A percentile compares a stretch with the other conserved stretches of the same genome.
phyloP scores from a whole-genome alignment of 2,113 vertebrate species.

The Phalacrocorax brasilianus region DNA sequence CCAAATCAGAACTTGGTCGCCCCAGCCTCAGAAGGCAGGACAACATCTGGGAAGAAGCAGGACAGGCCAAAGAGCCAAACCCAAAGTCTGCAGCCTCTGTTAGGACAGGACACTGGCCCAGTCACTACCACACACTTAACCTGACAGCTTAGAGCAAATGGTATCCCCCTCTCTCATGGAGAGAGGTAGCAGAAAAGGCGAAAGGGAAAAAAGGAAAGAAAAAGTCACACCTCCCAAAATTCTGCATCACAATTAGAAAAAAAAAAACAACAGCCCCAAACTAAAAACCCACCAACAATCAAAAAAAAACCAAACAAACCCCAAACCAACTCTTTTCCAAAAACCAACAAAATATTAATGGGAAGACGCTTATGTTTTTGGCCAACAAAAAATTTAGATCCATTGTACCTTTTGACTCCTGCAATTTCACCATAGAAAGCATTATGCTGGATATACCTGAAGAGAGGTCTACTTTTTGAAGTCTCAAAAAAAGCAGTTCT shows the following conservation, averaged over 20 bases:
- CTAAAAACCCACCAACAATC: too few species aligned
- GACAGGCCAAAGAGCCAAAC: neutral
- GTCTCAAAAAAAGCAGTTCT: neutral
- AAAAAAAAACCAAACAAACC: too few species aligned
- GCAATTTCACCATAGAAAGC: neutral
- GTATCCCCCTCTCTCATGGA: neutral
- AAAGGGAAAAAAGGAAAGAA: neutral
- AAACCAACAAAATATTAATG: neutral
- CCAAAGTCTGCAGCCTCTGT: neutral
- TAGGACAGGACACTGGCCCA: neutral
- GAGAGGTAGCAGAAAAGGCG: neutral
- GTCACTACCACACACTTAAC: neutral
- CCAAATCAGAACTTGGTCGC: neutral
- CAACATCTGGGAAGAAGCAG: neutral
- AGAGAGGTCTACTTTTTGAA: neutral
- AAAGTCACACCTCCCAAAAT: neutral
- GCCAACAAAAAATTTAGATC: neutral
- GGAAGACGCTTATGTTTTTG: neutral
- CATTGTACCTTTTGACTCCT: neutral
- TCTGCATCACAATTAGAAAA: neutral
- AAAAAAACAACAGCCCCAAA: neutral
- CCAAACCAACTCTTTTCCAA: neutral
- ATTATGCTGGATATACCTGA: neutral
- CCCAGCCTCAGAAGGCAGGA: neutral
- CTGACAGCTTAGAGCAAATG: neutral